Evolutionary conservation across 2,888 invertebrate genomes (phyloP).

Genomic region (Andrena hattorfiana): DNA sequence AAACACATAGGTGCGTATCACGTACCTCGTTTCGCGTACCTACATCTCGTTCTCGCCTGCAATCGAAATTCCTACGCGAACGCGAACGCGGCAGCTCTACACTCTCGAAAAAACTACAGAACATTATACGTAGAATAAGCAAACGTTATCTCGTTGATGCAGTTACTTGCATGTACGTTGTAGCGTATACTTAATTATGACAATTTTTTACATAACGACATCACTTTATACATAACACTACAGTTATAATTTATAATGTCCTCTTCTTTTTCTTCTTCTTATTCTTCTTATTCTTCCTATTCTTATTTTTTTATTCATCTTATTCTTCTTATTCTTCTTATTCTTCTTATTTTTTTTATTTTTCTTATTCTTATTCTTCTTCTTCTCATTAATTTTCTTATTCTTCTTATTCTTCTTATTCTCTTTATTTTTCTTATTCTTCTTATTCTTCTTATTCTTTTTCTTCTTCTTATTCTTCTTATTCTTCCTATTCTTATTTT

Average conservation of each 20-base stretch:
- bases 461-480: too few relatives aligned
- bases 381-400: too few relatives aligned
- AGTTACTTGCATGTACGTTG: conserved; percentile 31
- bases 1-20: not conserved
- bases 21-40: conserved; percentile 22
- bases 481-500: too few relatives aligned
- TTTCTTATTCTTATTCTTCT: too few relatives aligned
- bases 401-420: too few relatives aligned
- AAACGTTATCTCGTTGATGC: not conserved
- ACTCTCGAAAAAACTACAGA: conserved; percentile 16
- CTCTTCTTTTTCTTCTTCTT: too few relatives aligned
- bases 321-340: too few relatives aligned
- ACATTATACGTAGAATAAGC: conserved; percentile 25
- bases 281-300: too few relatives aligned
- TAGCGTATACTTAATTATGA: conserved; percentile 15
- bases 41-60: conserved; percentile 13
- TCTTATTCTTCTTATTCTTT: too few relatives aligned
- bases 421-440: too few relatives aligned
- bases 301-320: too few relatives aligned
- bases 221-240: not conserved
- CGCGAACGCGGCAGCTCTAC: not conserved
- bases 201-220: not conserved
- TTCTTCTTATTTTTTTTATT: too few relatives aligned
- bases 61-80: not conserved
- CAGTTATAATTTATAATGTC: not conserved